Evolutionary conservation across 2,888 invertebrate species (phyloP).

Genomic region (Hetaerina titia): DNA sequence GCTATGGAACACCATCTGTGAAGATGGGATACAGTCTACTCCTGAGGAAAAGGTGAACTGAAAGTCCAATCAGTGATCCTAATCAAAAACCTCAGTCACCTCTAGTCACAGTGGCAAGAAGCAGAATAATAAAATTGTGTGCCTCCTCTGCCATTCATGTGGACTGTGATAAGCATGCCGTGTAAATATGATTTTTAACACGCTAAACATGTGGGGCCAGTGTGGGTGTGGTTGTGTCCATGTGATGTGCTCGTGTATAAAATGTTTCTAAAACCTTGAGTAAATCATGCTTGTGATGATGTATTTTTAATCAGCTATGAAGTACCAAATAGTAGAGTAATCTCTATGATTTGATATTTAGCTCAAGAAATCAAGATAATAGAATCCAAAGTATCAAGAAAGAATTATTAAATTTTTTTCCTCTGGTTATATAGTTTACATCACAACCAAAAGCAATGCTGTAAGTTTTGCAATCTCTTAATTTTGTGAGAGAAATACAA

Average conservation of each 20-base stretch:
- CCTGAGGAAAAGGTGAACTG: conserved; percentile 26
- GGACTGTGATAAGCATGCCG: conserved; percentile 45
- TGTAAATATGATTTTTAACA: conserved; percentile 16
- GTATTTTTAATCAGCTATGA: conserved; percentile 30
- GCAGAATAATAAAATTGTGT: conserved; percentile 29
- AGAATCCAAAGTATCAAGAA: not conserved
- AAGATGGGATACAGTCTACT: conserved; percentile 69
- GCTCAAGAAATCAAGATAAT: conserved; percentile 10
- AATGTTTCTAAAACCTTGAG: conserved; percentile 25
- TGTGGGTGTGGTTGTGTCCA: conserved; percentile 12
- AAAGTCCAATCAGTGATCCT: not conserved
- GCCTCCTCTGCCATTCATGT: conserved; percentile 41
- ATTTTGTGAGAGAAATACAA: not conserved
- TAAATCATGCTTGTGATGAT: conserved; percentile 9
- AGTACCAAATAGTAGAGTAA: not conserved
- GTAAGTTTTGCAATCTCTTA: not conserved
- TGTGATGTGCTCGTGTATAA: conserved; percentile 29
- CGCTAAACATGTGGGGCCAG: conserved; percentile 34
- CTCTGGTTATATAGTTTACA: not conserved
- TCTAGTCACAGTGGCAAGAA: conserved; percentile 20
- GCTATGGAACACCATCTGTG: conserved; percentile 68
- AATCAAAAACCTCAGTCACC: conserved; percentile 26
- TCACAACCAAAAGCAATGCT: conserved; percentile 9
- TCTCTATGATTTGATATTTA: conserved; percentile 15
- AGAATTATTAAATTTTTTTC: not conserved